Evolutionary conservation across 2,888 invertebrate genomes (phyloP), one percentile per base, ranked within the genome.

Genomic region (Parascotia fuliginaria): DNA sequence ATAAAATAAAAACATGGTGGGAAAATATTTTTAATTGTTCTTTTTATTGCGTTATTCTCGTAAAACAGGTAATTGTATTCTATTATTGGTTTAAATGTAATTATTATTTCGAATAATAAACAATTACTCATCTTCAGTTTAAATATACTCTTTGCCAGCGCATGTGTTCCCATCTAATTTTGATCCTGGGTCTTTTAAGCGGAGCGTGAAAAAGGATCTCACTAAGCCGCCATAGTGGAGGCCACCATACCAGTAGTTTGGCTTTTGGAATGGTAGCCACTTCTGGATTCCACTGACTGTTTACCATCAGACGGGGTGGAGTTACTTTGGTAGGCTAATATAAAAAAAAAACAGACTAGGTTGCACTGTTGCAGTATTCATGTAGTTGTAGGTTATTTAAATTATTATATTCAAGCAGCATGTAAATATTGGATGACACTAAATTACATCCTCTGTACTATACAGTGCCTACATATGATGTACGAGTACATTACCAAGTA

Each of bases 311-410:
- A n/a, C n/a, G n/a, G n/a, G n/a, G n/a, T n/a, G n/a, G n/a, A n/a
- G n/a, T n/a, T n/a, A n/a, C n/a, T n/a, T n/a, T n/a, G n/a, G n/a
- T n/a, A n/a, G n/a, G n/a, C n/a, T n/a, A n/a, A n/a, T n/a, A n/a
- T n/a, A n/a, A n/a, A n/a, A n/a, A n/a, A n/a, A n/a, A n/a, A n/a
- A n/a, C n/a, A n/a, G n/a, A n/a, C n/a, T n/a, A n/a, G n/a, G n/a
- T n/a, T n/a, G n/a, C n/a, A n/a, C n/a, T n/a, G n/a, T n/a, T n/a
- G n/a, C n/a, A n/a, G n/a, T n/a, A n/a, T n/a, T n/a, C n/a, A n/a
- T n/a, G n/a, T n/a, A n/a, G n/a, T n/a, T 49, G 43, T 33, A 48
- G 53, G 60, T 59, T 42, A 28, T 29, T 39, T 12, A 24, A 44
- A 52, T 28, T 24, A 43, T 36, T 5, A 36, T 36, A 47, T 34